Evolutionary conservation across 92 coral and sea anemone species (phyloP).

Genomic region (Bergia sp.): DNA sequence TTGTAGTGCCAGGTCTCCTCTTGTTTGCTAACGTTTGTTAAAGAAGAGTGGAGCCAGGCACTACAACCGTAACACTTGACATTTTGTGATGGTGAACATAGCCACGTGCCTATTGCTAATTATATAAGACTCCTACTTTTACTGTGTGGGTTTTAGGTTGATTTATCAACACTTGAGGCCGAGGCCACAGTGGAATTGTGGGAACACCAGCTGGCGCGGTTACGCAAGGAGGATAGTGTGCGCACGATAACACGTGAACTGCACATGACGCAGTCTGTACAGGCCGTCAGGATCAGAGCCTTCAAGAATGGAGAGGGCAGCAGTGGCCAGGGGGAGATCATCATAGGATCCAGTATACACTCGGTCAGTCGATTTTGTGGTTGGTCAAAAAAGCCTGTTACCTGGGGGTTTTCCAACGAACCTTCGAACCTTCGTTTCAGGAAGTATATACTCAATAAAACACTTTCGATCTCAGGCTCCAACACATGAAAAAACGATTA

Average conservation of each 20-base stretch:
- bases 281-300: slow-evolving; percentile 91
- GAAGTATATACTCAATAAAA: no score
- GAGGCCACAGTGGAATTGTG: slow-evolving; percentile 92
- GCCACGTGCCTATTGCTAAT: neutral
- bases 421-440: no score
- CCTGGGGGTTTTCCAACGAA: no score
- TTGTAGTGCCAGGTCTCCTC: no score
- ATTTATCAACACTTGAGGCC: slow-evolving; percentile 88
- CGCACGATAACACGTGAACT: slow-evolving; percentile 90
- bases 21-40: no score
- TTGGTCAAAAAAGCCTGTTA: neutral
- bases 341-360: slow-evolving; percentile 86
- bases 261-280: slow-evolving; percentile 89
- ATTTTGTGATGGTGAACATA: neutral
- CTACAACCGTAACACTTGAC: no score
- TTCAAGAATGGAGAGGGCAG: slow-evolving; percentile 93
- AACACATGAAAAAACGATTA: no score
- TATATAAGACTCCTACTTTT: neutral
- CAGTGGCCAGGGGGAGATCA: slow-evolving; percentile 68
- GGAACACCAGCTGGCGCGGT: slow-evolving; percentile 91
- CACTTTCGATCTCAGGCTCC: no score
- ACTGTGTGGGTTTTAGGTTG: slow-evolving; percentile 65
- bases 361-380: slow-evolving; percentile 65
- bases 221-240: slow-evolving; percentile 81
- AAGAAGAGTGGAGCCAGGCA: no score